Evolutionary conservation across 23 tunicate genomes (phyloP), one percentile per base, ranked within the genome.

Genomic region (Botrylloides violaceus): DNA sequence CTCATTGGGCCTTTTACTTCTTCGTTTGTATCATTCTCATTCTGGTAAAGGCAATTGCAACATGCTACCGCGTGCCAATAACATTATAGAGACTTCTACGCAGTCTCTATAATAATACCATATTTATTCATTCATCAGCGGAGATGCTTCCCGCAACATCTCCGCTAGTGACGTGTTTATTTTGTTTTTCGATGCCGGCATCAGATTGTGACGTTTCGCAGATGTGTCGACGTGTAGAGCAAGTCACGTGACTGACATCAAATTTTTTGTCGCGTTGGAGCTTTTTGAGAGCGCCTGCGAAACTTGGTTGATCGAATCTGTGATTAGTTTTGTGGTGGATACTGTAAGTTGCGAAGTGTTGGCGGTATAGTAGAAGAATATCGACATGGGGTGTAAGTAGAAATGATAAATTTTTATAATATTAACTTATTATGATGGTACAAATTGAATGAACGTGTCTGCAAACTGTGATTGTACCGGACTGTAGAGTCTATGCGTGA

Each of bases 201-300:
- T 43, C 53, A 15, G 12, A 7, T 15, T 7, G 53, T 43, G 53
- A 43, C 53, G 53, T 43, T 7, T 43, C 53, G 65, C 74, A 43
- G 36, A 68, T 68, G 74, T 68, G 74, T 68, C 74, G 74, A 68
- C 74, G 74, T 68, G 74, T 68, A 68, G 74, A 22, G 58, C 53
- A 21, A 37, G 74, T 68, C 74, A 68, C 74, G 74, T 68, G 74
- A 68, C 74, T 25, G 18, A n/a, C 58, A 56, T 55, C 74, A 39
- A 32, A 35, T 68, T 68, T 43, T 20, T 26, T 43, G 74, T 26
- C 74, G 26, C 28, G 58, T 43, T 68, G 56, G 74, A 43, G 58
- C 28, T 43, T 68, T 68, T 43, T 39, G 23, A 43, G 26, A 68
- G 29, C 30, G 35, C 18, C 33, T 64, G 12, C 36, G 12, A 28